Evolutionary conservation across 2,888 invertebrate species (phyloP).

Genomic region (Apodemia zela): DNA sequence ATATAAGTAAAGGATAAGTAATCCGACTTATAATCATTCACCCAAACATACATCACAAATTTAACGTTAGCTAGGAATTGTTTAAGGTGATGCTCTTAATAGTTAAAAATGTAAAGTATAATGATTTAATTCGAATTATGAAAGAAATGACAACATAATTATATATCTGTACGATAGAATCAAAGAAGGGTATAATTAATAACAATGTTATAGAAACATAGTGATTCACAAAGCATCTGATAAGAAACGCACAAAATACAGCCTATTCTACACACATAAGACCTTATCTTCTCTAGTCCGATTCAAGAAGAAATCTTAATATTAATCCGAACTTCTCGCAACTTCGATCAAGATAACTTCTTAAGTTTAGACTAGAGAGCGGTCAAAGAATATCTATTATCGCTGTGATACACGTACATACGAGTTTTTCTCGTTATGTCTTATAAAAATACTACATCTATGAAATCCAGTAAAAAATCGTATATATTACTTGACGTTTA

Average conservation of each 20-base stretch:
- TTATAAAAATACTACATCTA: conserved; percentile 77
- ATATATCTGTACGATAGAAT: not conserved
- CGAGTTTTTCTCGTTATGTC: conserved; percentile 58
- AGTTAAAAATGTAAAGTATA: conserved; percentile 14
- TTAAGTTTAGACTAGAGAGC: conserved; percentile 49
- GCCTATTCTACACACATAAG: conserved; percentile 57
- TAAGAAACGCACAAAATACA: conserved; percentile 56
- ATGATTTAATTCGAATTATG: conserved; percentile 7
- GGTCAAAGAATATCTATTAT: conserved; percentile 71
- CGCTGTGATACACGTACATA: conserved; percentile 75
- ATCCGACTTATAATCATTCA: conserved; percentile 53
- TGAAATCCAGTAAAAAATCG: conserved; percentile 71
- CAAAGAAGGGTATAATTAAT: conserved; percentile 2
- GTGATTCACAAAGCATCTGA: conserved; percentile 56
- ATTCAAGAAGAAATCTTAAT: conserved; percentile 52
- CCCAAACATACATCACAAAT: conserved; percentile 53
- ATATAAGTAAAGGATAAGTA: conserved; percentile 49
- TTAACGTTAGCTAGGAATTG: conserved; percentile 21
- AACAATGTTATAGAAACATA: conserved; percentile 5
- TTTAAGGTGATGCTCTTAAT: conserved; percentile 8
- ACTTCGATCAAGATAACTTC: conserved; percentile 46
- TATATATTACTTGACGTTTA: conserved; percentile 69
- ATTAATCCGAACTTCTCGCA: conserved; percentile 23
- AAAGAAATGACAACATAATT: conserved; percentile 24
- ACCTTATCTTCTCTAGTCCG: conserved; percentile 46